Evolutionary conservation across 1,140 invertebrate species (phyloP).

Genomic region (Halyomorpha halys): DNA sequence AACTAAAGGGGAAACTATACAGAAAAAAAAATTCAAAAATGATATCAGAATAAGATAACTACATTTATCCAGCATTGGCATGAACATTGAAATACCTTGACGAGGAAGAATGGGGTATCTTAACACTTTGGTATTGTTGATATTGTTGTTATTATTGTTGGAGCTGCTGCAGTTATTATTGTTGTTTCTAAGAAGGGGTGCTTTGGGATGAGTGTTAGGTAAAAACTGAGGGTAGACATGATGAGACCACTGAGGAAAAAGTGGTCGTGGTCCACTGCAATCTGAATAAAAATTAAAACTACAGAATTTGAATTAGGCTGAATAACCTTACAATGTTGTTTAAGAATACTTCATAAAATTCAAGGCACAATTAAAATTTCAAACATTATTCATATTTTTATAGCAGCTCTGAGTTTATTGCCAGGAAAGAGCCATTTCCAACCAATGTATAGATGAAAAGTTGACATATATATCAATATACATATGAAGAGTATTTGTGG

Average conservation of each 20-base stretch:
- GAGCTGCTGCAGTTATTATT: constrained; percentile 31
- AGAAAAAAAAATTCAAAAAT: constrained; percentile 10
- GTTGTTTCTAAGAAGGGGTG: constrained; percentile 35
- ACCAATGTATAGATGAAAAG: no score
- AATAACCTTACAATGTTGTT: no score
- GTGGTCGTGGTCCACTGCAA: constrained; percentile 46
- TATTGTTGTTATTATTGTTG: constrained; percentile 33
- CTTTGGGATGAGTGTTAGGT: constrained; percentile 70
- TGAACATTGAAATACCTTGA: constrained; percentile 26
- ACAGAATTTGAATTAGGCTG: neutral
- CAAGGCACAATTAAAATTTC: no score
- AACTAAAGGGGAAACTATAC: no score
- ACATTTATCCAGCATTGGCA: neutral
- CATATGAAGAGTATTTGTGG: no score
- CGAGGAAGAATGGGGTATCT: constrained; percentile 30
- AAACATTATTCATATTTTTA: no score
- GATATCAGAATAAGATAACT: constrained; percentile 12
- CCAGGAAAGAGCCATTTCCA: no score
- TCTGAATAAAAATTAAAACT: constrained; percentile 26
- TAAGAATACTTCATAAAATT: no score
- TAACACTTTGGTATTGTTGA: constrained; percentile 34
- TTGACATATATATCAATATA: no score
- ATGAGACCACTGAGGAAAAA: constrained; percentile 85
- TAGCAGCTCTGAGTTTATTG: no score
- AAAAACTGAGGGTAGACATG: constrained; percentile 85